These are phyloP conservation scores for Pedicia rivosa DNA, from an alignment of 2,888 invertebrate genomes.

Conservation along the genomic window DNA sequence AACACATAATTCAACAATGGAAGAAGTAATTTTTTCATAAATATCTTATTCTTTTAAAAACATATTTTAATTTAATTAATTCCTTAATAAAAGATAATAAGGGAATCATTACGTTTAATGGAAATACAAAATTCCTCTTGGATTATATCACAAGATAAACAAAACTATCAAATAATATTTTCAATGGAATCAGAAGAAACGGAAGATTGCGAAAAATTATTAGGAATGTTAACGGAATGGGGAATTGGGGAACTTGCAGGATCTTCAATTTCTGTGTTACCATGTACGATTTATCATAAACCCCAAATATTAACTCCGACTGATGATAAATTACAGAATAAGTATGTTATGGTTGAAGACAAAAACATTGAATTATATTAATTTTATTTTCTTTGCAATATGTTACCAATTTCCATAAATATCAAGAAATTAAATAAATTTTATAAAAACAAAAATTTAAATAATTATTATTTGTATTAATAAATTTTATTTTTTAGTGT, in stretches of 20 bases:
- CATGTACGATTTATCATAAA: constrained; percentile 42
- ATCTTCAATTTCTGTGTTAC: constrained; percentile 43
- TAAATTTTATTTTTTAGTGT: constrained; percentile 3
- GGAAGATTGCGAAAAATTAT: constrained; percentile 39
- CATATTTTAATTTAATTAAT: no score
- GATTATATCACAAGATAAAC: constrained; percentile 34
- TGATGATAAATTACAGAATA: constrained; percentile 13
- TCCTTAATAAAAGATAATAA: no score
- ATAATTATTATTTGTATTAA: background rate
- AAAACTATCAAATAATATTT: constrained; percentile 40
- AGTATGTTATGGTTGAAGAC: constrained; percentile 15
- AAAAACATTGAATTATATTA: constrained; percentile 15
- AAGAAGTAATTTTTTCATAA: background rate
- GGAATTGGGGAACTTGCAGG: constrained; percentile 42
- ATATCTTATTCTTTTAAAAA: no score
- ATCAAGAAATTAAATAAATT: no score
- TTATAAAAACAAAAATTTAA: no score
- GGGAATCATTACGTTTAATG: constrained; percentile 19
- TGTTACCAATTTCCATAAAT: no score
- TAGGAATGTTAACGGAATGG: constrained; percentile 39
- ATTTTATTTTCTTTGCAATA: no score
- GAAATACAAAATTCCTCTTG: constrained; percentile 40
- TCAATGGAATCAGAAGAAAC: constrained; percentile 41
- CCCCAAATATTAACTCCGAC: constrained; percentile 19
- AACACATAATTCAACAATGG: background rate